Evolutionary conservation across 1,140 invertebrate species (phyloP), one percentile per base, ranked within the genome.

Genomic region (Eumaeus atala): DNA sequence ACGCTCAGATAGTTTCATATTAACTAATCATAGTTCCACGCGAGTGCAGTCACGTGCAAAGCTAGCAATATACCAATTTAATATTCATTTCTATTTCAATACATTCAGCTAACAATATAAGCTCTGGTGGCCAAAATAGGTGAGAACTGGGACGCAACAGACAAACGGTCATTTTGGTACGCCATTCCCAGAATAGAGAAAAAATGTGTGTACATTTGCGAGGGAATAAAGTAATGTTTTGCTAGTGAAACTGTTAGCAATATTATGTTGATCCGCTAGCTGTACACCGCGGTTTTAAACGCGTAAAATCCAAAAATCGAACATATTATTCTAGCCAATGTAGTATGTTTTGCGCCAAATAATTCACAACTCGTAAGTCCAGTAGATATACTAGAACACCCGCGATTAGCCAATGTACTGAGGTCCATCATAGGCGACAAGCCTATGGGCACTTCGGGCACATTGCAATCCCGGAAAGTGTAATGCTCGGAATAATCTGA

Each of bases 121-220:
- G 17, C 40, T 16, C 40, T 44, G 16, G 17, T 28, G 17, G 9
- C 40, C 40, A 9, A 44, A 44, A 44, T 44, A 44, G 40, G 40
- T 44, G 40, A 9, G 40, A 44, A 44, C 9, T 17, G 40, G 38
- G 11, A 44, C 40, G 17, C 40, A 16, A 44, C 40, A 12, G 62
- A 62, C 60, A 65, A 65, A 58, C 59, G 58, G 62, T 65, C 60
- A 61, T 68, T 64, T 62, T 58, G 63, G 58, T 61, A 50, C 56
- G 60, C 62, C 58, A 65, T 57, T 60, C 55, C 14, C 16, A 7
- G 7, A 44, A 44, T 16, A 17, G 14, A 16, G n/a, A 7, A 3
- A 0, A 8, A 11, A 7, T 40, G 38, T 40, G 14, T 8, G 12
- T 12, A 14, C n/a, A n/a, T n/a, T n/a, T n/a, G 38, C 11, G 14